Evolutionary conservation across 2,888 invertebrate species (phyloP), one percentile per base, ranked within the genome.

Genomic region (Coelinius sp.): DNA sequence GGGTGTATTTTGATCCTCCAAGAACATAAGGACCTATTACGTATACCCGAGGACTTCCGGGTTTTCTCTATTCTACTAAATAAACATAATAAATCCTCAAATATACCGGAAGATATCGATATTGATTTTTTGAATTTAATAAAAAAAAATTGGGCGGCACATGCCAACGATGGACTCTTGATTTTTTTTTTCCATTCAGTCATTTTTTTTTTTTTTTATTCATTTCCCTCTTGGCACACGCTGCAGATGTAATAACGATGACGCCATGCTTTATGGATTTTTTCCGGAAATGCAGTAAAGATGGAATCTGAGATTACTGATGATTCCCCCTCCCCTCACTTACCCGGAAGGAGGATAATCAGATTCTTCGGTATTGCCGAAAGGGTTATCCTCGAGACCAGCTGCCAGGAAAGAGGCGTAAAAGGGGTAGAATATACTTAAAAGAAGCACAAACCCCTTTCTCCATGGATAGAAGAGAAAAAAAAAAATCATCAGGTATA

Each of bases 51-150:
- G 75, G 73, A 81, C 82, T 82, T 82, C 80, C 82, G 82, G 80
- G 77, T 70, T 70, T 14, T 20, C 31, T 38, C 46, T 52, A 64
- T n/a, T 53, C 56, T 24, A 38, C 46, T 22, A 70, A 65, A 64
- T 59, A 44, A 24, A 74, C 68, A 49, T 65, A 66, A 65, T 49
- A 25, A 74, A 72, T 73, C 72, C 52, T 63, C n/a, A n/a, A 64
- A 73, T 68, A 81, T 77, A 71, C 80, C 73, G 76, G 78, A 80
- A 81, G 79, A 75, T 80, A 81, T 78, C 77, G 76, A 80, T 71
- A 71, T 59, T 44, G 52, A 53, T 46, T 49, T 12, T 56, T n/a
- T n/a, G n/a, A n/a, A n/a, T n/a, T n/a, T 27, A 25, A 65, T 10
- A 49, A 56, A 53, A 41, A 38, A 41, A 63, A 69, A 20, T 20